Evolutionary conservation across 2,888 invertebrate genomes (phyloP), one percentile per base, ranked within the genome.

Genomic region (Luffia ferchaultella): DNA sequence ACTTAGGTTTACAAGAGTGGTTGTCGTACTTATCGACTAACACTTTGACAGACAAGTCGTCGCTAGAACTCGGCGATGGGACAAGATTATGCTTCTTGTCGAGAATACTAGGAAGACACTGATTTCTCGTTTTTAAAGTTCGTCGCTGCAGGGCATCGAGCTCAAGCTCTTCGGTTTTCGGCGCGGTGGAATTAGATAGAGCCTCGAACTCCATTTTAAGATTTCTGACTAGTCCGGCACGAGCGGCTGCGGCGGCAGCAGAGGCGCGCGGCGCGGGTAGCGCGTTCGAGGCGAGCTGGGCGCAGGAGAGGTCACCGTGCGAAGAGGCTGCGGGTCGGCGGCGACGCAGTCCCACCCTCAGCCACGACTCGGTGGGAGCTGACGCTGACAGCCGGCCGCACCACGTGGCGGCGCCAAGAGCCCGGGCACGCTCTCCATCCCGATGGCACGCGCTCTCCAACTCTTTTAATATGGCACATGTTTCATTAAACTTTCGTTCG

Each of bases 181-280:
- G 70, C 71, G 52, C 73, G 76, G 61, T 58, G 16, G 41, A 20
- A 45, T 60, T 72, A 1, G 86, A 87, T 69, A 92, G 92, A 49
- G 95, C 94, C 82, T 96, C 95, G 71, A 95, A 95, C 71, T 93
- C 95, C 69, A 91, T 91, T 73, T 93, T 93, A 60, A 95, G 87
- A 85, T 91, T 93, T 84, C 90, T 90, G 59, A 95, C 95, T 68
- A 92, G 90, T 20, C 95, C 93, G 44, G 87, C 86, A 53, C 75
- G 64, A 15, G 64, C 53, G 43, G 62, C 62, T 67, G 60, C 54
- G 56, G 57, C 50, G 52, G 55, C 49, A 40, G 57, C 55, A 47
- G 61, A 52, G 61, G 62, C 60, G 64, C 78, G 42, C 50, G 57
- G 58, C 50, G 60, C 18, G 45, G 56, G 47, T 42, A 50, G 52